A percentile compares a stretch with the other conserved stretches of the same genome.
Evolutionary conservation across 2,797 vertebrate genomes (phyloP).

Genomic region (Eulemur rubriventer): DNA sequence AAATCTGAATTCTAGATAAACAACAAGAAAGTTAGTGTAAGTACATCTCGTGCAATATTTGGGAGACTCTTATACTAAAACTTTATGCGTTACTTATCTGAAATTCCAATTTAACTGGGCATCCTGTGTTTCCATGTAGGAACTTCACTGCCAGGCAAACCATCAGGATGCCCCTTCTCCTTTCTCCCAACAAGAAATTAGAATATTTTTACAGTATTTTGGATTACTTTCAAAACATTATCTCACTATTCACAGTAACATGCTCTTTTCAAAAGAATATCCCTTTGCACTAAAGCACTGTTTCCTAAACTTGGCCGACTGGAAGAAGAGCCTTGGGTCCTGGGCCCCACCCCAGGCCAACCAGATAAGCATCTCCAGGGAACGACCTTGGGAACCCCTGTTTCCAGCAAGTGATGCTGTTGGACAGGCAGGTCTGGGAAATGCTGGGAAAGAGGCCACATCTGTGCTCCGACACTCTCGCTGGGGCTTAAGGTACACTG

Average conservation of each 20-base stretch:
- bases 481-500: too few relatives aligned
- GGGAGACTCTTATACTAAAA: neutral
- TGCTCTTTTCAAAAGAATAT: neutral
- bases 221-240: constrained; percentile 2
- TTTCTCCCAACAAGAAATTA: neutral
- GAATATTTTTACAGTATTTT: neutral
- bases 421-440: neutral
- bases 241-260: neutral
- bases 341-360: neutral
- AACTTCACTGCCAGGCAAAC: neutral
- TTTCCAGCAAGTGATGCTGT: neutral
- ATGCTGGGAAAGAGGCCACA: neutral
- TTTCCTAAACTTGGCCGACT: neutral
- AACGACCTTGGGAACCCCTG: fast-evolving
- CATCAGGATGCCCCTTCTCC: neutral
- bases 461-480: neutral
- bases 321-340: neutral
- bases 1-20: neutral
- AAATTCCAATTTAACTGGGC: neutral
- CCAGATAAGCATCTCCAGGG: neutral
- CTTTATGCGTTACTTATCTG: neutral
- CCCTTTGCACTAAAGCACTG: neutral
- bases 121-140: neutral
- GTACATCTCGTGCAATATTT: neutral
- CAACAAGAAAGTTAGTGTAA: neutral